These are phyloP conservation scores for Lymantria monacha DNA, from an alignment of 2,888 invertebrate species.

Conservation along the genomic window DNA sequence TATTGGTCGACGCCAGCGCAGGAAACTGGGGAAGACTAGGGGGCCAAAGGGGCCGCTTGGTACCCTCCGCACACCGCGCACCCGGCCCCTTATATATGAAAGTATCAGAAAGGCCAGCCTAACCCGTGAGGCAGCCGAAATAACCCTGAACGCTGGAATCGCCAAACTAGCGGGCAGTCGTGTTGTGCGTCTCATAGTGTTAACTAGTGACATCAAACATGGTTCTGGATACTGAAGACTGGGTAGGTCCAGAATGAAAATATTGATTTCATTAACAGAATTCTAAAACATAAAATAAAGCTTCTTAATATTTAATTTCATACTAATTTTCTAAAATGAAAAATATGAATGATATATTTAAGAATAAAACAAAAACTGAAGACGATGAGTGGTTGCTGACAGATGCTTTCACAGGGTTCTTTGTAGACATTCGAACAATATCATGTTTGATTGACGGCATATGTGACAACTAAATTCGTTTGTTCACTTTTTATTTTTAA, in stretches of 20 bases:
- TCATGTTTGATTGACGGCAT: slow-evolving; percentile 36
- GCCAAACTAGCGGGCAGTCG: slow-evolving; percentile 70
- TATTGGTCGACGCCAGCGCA: slow-evolving; percentile 70
- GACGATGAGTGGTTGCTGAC: slow-evolving; percentile 46
- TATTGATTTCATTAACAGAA: slow-evolving; percentile 15
- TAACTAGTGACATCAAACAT: slow-evolving; percentile 79
- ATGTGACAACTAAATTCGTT: slow-evolving; percentile 30
- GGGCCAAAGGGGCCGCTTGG: slow-evolving; percentile 44
- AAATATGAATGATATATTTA: slow-evolving; percentile 19
- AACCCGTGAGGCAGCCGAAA: slow-evolving; percentile 71
- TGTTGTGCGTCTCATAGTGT: slow-evolving; percentile 82
- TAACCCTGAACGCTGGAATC: slow-evolving; percentile 80
- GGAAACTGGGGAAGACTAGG: slow-evolving; percentile 68
- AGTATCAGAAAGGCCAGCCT: slow-evolving; percentile 67
- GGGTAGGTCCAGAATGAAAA: slow-evolving; percentile 60
- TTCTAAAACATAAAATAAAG: slow-evolving; percentile 13
- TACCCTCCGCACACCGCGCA: slow-evolving; percentile 39
- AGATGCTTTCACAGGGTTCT: slow-evolving; percentile 47
- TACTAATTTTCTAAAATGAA: slow-evolving; percentile 25
- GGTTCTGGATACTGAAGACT: slow-evolving; percentile 80
- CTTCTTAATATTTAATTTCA: slow-evolving; percentile 20
- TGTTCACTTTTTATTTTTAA: slow-evolving; percentile 17
- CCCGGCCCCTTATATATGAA: slow-evolving; percentile 60
- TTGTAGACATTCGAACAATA: slow-evolving; percentile 38
- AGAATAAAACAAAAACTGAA: slow-evolving; percentile 33